Conservation (phyloP, 2,888 invertebrate species). For the Prenolepis imparis region DNA sequence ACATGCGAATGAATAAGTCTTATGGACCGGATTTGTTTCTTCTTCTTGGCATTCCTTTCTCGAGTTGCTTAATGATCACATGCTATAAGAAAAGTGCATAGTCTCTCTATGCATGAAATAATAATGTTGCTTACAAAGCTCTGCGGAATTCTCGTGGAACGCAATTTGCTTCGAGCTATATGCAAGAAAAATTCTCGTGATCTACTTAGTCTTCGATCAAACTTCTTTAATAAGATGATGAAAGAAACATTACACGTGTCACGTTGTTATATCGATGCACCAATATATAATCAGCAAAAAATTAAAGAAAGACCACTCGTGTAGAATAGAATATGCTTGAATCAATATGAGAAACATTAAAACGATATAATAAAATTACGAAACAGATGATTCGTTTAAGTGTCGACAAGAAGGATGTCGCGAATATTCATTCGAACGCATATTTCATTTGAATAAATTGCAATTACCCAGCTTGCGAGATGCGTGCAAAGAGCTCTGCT, state of each 20-base stretch:
- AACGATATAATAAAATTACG: slow-evolving; percentile 27
- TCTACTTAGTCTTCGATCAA: slow-evolving; percentile 15
- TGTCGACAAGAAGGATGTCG: neutral
- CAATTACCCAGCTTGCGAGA: slow-evolving; percentile 1
- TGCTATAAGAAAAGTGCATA: neutral
- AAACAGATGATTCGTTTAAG: slow-evolving; percentile 3
- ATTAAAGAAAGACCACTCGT: neutral
- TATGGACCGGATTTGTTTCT: neutral
- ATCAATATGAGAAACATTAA: slow-evolving; percentile 20
- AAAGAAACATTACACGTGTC: slow-evolving; percentile 35
- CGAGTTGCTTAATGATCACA: neutral
- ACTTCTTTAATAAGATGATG: slow-evolving; percentile 28
- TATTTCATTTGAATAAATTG: neutral
- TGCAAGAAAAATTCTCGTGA: neutral
- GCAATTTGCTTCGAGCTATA: slow-evolving; percentile 1
- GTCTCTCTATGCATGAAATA: neutral
- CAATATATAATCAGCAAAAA: slow-evolving; percentile 1
- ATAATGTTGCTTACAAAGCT: slow-evolving; percentile 12
- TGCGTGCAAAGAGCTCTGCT: neutral
- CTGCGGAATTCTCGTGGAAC: neutral
- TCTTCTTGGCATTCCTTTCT: neutral
- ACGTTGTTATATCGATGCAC: slow-evolving; percentile 4
- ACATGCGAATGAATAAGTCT: neutral
- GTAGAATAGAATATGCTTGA: neutral
- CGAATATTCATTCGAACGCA: neutral